Base-by-base conservation (phyloP, 53 echinoderm and acorn worm species). In the Temnopleurus reevesii region DNA sequence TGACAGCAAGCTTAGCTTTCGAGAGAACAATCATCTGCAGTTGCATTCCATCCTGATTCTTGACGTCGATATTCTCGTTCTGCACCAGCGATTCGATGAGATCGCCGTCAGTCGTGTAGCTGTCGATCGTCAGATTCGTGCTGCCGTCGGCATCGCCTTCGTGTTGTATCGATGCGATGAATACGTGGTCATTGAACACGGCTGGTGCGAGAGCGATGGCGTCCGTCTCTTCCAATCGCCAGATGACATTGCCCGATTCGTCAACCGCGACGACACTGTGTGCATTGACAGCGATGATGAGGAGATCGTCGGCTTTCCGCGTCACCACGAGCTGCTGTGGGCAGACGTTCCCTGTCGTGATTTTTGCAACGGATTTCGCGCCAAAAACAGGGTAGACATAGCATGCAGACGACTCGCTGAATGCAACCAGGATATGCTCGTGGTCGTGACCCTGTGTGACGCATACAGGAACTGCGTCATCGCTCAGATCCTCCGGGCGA, bases 41-140 rank as follows among this genome's bases (percentile, higher is more conserved):
- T 27, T 31, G 5, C 7, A 10, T 34, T 18, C 31, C 1, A 29
- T 26, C 19, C 19, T 47, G 1, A 12, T 41, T 47, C 49, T 66
- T 51, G 9, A 46, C 31, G 12, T 18, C 64, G 15, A 87, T 53
- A 19, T 23, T 26, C 55, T 87, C 88, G 23, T 66, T 29, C 35
- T 87, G 88, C 2, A 87, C 88, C 34, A 66, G 65, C 8, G 88
- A 66, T 29, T 87, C 88, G 51, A 87, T 31, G 66, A 87, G 71
- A 8, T 65, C 49, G 4, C 88, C 88, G 10, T 87, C 88, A 28
- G 53, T 21, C 5, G 88, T 87, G 71, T 87, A 87, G 45, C 71
- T 64, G 9, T 87, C 88, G 30, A 87, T 71, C 2, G 88, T 66
- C 0, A 87, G 88, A n/a, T 36, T 53, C 18, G 53, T 38, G 41